phyloP scores from a whole-genome alignment of 2,888 invertebrate genomes.

The Leptura quadrifasciata region DNA sequence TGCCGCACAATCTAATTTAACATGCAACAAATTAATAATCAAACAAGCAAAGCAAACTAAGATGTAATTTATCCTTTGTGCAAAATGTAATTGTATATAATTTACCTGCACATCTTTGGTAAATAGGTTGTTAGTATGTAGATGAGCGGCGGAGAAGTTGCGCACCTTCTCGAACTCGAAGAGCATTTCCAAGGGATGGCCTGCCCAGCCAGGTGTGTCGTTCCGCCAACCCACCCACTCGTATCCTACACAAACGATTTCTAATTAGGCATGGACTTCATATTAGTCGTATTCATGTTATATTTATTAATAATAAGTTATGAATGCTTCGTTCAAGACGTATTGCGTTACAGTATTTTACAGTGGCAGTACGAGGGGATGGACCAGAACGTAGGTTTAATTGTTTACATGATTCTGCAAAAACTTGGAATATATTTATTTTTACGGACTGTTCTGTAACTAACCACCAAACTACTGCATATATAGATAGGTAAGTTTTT shows the following conservation, averaged over 20 bases:
- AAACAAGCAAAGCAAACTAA: background rate
- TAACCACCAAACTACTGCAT: too few relatives aligned
- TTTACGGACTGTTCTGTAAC: too few relatives aligned
- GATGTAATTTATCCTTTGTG: background rate
- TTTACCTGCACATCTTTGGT: conserved; percentile 84
- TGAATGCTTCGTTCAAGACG: background rate
- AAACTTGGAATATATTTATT: too few relatives aligned
- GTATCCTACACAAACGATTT: conserved; percentile 76
- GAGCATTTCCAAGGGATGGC: conserved; percentile 82
- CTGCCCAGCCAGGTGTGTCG: conserved; percentile 78
- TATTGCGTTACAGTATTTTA: background rate
- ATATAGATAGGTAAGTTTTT: too few relatives aligned
- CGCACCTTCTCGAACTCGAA: conserved; percentile 87
- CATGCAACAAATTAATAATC: background rate
- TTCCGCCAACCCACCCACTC: conserved; percentile 92
- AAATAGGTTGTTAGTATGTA: conserved; percentile 87
- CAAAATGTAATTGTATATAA: conserved; percentile 31
- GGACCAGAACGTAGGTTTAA: background rate
- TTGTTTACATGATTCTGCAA: too few relatives aligned
- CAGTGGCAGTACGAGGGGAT: background rate
- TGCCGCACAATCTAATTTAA: background rate
- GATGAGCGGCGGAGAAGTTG: conserved; percentile 84
- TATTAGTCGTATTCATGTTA: background rate
- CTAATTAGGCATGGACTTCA: background rate
- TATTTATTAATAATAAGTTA: conserved; percentile 10